Evolutionary conservation across 2,888 invertebrate species (phyloP).

Genomic region (Gari tellinella): DNA sequence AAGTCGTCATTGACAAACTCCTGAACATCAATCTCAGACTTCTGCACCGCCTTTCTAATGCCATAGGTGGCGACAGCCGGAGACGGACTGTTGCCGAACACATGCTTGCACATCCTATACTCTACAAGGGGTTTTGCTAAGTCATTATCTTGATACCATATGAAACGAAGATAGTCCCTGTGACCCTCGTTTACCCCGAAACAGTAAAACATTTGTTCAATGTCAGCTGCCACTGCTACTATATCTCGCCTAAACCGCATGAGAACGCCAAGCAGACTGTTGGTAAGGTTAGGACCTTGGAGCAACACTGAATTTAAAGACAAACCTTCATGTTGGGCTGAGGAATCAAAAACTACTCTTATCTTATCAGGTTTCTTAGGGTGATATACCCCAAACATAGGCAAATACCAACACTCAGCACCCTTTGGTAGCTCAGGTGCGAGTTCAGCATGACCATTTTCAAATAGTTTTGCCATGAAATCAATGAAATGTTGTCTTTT

Average conservation of each 20-base stretch:
- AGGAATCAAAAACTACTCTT: constrained; percentile 49
- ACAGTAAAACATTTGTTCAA: constrained; percentile 56
- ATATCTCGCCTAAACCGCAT: constrained; percentile 37
- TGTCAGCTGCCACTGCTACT: constrained; percentile 43
- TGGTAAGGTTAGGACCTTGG: constrained; percentile 51
- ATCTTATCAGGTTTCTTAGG: constrained; percentile 42
- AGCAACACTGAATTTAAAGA: constrained; percentile 45
- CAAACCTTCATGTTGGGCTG: constrained; percentile 34
- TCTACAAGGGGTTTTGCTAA: constrained; percentile 19
- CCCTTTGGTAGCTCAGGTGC: constrained; percentile 26
- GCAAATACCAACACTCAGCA: constrained; percentile 58
- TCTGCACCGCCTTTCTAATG: constrained; percentile 17
- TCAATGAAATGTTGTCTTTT: constrained; percentile 43
- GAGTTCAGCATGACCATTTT: constrained; percentile 44
- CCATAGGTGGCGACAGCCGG: constrained; percentile 28
- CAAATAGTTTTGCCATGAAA: constrained; percentile 37
- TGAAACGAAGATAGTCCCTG: constrained; percentile 42
- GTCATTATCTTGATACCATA: constrained; percentile 50
- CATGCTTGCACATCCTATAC: constrained; percentile 51
- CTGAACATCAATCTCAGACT: constrained; percentile 22
- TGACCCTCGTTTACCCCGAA: constrained; percentile 42
- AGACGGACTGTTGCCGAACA: constrained; percentile 31
- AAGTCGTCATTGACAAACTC: constrained; percentile 42
- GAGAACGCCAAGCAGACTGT: constrained; percentile 44
- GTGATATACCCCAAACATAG: constrained; percentile 56